Evolutionary conservation across 2,113 vertebrate genomes (phyloP).

Genomic region (Ursus arctos): DNA sequence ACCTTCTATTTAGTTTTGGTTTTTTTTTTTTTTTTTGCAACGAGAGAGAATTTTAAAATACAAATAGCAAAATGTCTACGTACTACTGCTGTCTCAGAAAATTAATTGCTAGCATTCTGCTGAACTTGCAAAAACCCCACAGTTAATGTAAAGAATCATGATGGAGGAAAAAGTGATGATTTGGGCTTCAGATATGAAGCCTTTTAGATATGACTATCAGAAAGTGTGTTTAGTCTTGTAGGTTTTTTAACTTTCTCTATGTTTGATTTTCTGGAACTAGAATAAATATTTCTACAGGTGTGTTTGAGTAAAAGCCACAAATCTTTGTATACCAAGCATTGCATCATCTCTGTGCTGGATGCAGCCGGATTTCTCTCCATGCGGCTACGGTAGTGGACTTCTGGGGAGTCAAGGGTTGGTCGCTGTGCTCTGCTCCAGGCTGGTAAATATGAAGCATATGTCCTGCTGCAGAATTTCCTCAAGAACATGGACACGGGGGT

Average conservation of each 20-base stretch:
- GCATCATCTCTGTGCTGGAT: fast-evolving
- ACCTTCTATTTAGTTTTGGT: background rate
- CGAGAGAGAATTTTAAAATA: background rate
- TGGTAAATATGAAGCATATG: background rate
- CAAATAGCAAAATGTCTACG: fast-evolving
- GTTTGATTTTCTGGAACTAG: background rate
- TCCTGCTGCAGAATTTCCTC: background rate
- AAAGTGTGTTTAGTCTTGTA: background rate
- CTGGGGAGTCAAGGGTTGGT: background rate
- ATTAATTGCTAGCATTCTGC: fast-evolving
- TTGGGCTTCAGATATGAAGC: background rate
- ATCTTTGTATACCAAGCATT: background rate
- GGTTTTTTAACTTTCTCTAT: background rate
- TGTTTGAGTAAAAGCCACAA: fast-evolving
- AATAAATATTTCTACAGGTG: background rate
- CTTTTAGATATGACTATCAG: background rate
- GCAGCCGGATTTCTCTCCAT: no score
- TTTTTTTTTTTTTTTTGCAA: background rate
- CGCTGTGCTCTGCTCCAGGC: background rate
- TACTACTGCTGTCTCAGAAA: background rate
- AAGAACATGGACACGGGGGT: background rate
- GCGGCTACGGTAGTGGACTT: background rate
- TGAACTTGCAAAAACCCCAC: background rate
- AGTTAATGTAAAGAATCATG: background rate
- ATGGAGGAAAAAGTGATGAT: background rate